Conservation (phyloP, 2,113 vertebrate genomes). For the Danio rerio region DNA sequence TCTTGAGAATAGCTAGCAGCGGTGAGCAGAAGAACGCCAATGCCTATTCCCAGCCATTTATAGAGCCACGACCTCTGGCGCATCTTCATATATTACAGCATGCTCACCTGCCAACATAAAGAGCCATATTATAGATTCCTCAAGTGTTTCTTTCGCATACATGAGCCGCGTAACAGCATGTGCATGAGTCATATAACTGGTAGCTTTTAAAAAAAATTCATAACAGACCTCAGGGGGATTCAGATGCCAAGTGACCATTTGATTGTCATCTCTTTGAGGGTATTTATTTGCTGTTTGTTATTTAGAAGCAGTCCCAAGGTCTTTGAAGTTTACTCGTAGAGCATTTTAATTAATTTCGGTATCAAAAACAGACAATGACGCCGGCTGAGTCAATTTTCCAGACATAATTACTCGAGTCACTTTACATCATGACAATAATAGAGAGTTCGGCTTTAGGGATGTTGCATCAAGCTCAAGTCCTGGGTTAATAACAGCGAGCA, state of each 20-base stretch:
- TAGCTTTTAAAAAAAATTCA: not conserved
- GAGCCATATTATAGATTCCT: slow-evolving; percentile 24
- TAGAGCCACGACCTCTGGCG: slow-evolving; percentile 72
- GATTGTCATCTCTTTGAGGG: slow-evolving; percentile 13
- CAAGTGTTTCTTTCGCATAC: slow-evolving; percentile 16
- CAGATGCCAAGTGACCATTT: not conserved
- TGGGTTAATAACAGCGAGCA: slow-evolving; percentile 8
- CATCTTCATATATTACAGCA: slow-evolving; percentile 81
- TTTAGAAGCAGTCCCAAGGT: slow-evolving; percentile 20
- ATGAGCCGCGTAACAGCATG: not conserved
- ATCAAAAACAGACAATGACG: slow-evolving; percentile 38
- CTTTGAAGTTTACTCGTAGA: slow-evolving; percentile 16
- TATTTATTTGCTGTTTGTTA: not conserved
- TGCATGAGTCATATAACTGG: not conserved
- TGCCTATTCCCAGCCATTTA: slow-evolving; percentile 74
- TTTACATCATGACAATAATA: slow-evolving; percentile 35
- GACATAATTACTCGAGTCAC: slow-evolving; percentile 15
- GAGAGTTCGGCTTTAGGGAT: slow-evolving; percentile 31
- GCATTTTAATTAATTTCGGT: slow-evolving; percentile 32
- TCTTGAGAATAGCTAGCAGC: slow-evolving; percentile 74
- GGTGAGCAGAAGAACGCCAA: slow-evolving; percentile 64
- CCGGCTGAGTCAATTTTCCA: not conserved
- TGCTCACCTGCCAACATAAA: slow-evolving; percentile 71
- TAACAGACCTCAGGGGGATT: not conserved
- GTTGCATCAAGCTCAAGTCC: slow-evolving; percentile 17